phyloP scores from a whole-genome alignment of 92 coral and sea anemone genomes.

The Zoanthus sociatus region DNA sequence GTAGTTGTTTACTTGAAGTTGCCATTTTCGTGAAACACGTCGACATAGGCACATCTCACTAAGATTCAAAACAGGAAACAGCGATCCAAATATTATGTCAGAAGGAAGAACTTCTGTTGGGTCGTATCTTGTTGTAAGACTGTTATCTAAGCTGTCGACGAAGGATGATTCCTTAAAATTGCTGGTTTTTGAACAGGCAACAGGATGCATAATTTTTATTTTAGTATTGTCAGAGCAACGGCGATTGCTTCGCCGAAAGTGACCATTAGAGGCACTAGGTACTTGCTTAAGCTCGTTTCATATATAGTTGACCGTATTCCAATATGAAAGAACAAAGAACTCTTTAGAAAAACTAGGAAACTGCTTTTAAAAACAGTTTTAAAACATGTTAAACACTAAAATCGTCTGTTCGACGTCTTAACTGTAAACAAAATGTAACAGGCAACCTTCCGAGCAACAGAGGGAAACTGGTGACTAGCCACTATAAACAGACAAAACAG shows the following conservation, averaged over 20 bases:
- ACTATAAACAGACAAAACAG: too few relatives aligned
- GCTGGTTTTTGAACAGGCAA: background rate
- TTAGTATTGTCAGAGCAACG: too few relatives aligned
- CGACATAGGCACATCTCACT: constrained; percentile 70
- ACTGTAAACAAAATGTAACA: background rate
- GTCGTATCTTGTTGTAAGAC: constrained; percentile 22
- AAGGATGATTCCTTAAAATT: background rate
- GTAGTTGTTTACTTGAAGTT: constrained; percentile 47
- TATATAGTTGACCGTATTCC: background rate
- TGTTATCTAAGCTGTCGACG: background rate
- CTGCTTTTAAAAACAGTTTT: background rate
- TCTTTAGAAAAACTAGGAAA: background rate
- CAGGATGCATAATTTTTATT: background rate
- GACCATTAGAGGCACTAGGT: too few relatives aligned
- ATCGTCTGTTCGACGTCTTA: background rate
- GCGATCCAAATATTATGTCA: constrained; percentile 67
- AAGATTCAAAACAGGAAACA: constrained; percentile 63
- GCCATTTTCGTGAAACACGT: constrained; percentile 78
- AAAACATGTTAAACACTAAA: background rate
- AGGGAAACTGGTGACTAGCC: constrained; percentile 27
- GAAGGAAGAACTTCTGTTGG: constrained; percentile 56
- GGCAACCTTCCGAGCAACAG: background rate
- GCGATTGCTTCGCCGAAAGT: too few relatives aligned
- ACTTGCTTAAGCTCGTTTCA: too few relatives aligned
- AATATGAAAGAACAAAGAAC: background rate